These are phyloP conservation scores for Autographa gamma DNA, from an alignment of 2,888 invertebrate genomes.

Conservation along the genomic window DNA sequence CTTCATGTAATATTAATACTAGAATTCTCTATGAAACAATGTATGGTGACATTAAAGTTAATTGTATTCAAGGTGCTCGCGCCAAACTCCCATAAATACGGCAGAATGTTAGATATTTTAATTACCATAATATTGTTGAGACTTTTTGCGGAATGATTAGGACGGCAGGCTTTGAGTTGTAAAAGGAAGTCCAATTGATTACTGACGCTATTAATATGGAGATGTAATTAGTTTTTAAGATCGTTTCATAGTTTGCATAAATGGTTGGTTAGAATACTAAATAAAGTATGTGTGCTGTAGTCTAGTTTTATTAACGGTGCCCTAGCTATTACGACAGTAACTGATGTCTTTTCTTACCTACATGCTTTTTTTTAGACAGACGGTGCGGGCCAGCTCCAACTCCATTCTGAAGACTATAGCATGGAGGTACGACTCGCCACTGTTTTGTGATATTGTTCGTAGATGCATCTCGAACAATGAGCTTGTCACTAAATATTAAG, in stretches of 20 bases:
- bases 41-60: constrained; percentile 33
- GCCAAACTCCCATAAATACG: constrained; percentile 4
- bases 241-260: background rate
- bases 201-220: background rate
- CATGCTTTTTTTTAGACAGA: too few species aligned
- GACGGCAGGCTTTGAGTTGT: background rate
- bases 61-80: constrained; percentile 29
- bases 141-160: background rate
- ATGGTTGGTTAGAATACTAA: background rate
- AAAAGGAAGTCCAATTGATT: constrained; percentile 6
- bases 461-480: too few species aligned
- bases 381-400: too few species aligned
- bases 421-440: too few species aligned
- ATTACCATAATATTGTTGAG: constrained; percentile 11
- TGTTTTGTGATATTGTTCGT: too few species aligned
- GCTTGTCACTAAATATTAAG: too few species aligned
- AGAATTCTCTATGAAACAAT: constrained; percentile 12
- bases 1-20: background rate
- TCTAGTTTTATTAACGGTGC: background rate
- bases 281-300: background rate
- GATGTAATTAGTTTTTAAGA: constrained; percentile 5
- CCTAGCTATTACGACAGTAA: too few species aligned
- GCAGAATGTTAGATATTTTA: constrained; percentile 14
- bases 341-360: too few species aligned
- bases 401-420: too few species aligned